A percentile compares a stretch with the other conserved stretches of the same genome.
Evolutionary conservation across 2,113 vertebrate genomes (phyloP).

Genomic region (Embiotoca jacksoni): DNA sequence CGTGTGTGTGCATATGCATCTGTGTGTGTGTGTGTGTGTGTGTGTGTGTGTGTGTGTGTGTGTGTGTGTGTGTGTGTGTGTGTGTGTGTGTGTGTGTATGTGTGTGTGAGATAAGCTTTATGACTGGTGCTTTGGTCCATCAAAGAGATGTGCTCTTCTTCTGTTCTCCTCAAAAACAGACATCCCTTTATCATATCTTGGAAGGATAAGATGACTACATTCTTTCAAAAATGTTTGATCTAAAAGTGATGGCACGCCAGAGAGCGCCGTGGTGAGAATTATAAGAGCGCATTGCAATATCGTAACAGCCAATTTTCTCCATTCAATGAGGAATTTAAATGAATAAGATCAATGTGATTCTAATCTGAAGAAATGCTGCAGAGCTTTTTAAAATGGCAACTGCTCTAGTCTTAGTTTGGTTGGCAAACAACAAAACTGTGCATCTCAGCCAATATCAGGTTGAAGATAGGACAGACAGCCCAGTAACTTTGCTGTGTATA

Average conservation of each 20-base stretch:
- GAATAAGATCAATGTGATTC: conserved; percentile 12
- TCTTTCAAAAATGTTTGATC: conserved; percentile 70
- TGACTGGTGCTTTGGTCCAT: conserved; percentile 68
- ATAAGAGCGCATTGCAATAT: conserved; percentile 9
- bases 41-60: conserved; percentile 39
- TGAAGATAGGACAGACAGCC: background rate
- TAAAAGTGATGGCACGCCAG: conserved; percentile 61
- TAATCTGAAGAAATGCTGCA: conserved; percentile 12
- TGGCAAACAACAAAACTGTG: no score
- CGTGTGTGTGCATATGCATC: conserved; percentile 7
- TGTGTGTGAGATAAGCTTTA: conserved; percentile 72
- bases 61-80: conserved; percentile 33
- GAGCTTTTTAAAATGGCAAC: no score
- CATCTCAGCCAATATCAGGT: background rate
- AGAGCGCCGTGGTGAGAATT: conserved; percentile 46
- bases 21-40: conserved; percentile 23
- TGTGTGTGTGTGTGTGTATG: conserved; percentile 1
- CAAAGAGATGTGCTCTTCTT: conserved; percentile 70
- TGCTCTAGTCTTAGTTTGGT: no score
- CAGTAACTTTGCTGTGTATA: no score
- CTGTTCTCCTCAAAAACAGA: conserved; percentile 68
- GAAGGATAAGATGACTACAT: conserved; percentile 68
- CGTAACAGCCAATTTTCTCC: background rate
- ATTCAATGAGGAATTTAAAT: conserved; percentile 31
- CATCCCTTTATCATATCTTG: conserved; percentile 72